These are phyloP conservation scores for Nephrocerus scutellatus DNA, from an alignment of 2,888 invertebrate genomes.

Conservation along the genomic window DNA sequence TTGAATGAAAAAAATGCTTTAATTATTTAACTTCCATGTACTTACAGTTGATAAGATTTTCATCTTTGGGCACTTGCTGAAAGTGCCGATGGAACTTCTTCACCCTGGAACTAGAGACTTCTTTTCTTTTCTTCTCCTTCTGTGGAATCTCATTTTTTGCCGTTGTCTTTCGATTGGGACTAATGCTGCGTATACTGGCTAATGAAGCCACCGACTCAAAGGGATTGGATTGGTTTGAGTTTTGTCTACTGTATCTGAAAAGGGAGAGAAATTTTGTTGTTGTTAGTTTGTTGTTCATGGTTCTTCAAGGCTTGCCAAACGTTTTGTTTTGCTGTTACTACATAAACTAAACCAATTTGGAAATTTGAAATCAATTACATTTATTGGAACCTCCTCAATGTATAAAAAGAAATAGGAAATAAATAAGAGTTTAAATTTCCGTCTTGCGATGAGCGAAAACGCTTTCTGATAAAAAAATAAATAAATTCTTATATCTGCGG, in stretches of 20 bases:
- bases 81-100: conserved; percentile 87
- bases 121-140: conserved; percentile 46
- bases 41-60: conserved; percentile 80
- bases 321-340: too few relatives aligned
- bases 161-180: conserved; percentile 28
- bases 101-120: conserved; percentile 56
- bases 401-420: too few relatives aligned
- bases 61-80: conserved; percentile 73
- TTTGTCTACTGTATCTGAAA: conserved; percentile 33
- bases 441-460: too few relatives aligned
- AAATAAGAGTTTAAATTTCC: too few relatives aligned
- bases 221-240: conserved; percentile 28
- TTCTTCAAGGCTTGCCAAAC: too few relatives aligned
- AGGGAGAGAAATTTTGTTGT: too few relatives aligned
- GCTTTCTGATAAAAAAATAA: too few relatives aligned
- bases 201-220: conserved; percentile 29
- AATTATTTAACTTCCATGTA: conserved; percentile 30
- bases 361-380: too few relatives aligned
- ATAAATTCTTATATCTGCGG: too few relatives aligned
- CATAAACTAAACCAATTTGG: too few relatives aligned
- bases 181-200: conserved; percentile 35
- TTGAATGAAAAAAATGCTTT: conserved; percentile 1
- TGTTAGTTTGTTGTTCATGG: too few relatives aligned
- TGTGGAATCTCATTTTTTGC: conserved; percentile 32
- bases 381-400: too few relatives aligned